These are phyloP conservation scores for Xanthostigma xanthostigma DNA, from an alignment of 2,888 invertebrate genomes.

Conservation along the genomic window DNA sequence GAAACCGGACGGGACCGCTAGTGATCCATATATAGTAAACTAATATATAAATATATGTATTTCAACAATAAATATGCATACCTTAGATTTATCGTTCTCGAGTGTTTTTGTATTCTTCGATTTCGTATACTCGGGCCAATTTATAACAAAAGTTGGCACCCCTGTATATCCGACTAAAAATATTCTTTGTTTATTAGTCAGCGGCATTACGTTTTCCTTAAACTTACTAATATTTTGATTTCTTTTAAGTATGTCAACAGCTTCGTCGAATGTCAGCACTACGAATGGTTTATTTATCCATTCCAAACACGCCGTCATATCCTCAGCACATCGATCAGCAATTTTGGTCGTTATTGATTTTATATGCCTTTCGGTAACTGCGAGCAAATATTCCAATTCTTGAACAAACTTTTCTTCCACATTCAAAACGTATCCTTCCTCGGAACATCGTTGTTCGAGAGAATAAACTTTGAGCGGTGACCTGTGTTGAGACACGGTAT, in stretches of 20 bases:
- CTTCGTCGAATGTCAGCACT: constrained; percentile 55
- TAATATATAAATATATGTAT: too few relatives aligned
- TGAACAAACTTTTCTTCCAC: constrained; percentile 72
- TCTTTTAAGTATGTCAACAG: constrained; percentile 41
- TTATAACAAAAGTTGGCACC: constrained; percentile 72
- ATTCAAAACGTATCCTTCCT: constrained; percentile 39
- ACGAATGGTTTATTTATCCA: constrained; percentile 50
- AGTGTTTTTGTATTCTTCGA: constrained; percentile 88
- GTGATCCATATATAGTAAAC: too few relatives aligned
- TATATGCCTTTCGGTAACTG: constrained; percentile 54
- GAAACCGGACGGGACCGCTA: too few relatives aligned
- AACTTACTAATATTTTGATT: constrained; percentile 34
- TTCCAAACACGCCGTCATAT: constrained; percentile 32
- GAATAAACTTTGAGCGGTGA: too few relatives aligned
- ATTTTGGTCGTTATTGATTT: constrained; percentile 47
- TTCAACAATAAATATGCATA: too few relatives aligned
- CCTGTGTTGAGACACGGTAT: too few relatives aligned
- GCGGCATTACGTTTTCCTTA: constrained; percentile 36
- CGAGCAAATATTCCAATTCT: constrained; percentile 41
- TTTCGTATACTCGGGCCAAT: constrained; percentile 77
- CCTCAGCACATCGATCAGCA: constrained; percentile 41
- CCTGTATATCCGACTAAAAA: constrained; percentile 52
- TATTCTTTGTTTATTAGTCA: constrained; percentile 84
- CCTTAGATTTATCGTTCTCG: constrained; percentile 40
- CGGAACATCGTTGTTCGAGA: too few relatives aligned